Evolutionary conservation across 2,113 vertebrate species (phyloP).

Genomic region (Pluvialis apricaria): DNA sequence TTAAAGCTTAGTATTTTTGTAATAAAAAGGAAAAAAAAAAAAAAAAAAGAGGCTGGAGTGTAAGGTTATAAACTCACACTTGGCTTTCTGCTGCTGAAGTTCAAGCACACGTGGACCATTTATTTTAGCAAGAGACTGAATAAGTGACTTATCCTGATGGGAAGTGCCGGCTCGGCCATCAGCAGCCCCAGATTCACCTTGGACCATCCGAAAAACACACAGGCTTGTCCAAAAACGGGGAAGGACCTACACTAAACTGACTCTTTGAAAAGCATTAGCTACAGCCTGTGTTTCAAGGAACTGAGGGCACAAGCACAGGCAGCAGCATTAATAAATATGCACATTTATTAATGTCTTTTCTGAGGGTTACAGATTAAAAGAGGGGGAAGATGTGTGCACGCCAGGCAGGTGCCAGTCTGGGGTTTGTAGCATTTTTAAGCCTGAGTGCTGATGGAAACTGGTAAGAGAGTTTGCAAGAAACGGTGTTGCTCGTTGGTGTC

Average conservation of each 20-base stretch:
- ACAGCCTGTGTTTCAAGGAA: neutral
- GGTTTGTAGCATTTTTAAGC: fast-evolving
- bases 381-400: neutral
- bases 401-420: neutral
- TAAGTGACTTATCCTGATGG: neutral
- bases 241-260: neutral
- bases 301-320: fast-evolving
- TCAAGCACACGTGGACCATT: neutral
- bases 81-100: neutral
- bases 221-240: neutral
- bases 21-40: neutral
- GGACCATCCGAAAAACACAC: neutral
- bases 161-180: neutral
- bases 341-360: neutral
- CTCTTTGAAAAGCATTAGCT: neutral
- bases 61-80: neutral
- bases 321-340: neutral
- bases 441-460: neutral
- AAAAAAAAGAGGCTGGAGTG: neutral
- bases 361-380: neutral
- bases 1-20: neutral
- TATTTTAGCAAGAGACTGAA: neutral
- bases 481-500: fast-evolving
- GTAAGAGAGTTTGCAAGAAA: neutral
- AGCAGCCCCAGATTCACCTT: neutral